These are phyloP conservation scores for Eumacrocentrus americanus DNA, from an alignment of 2,888 invertebrate genomes.

Conservation along the genomic window DNA sequence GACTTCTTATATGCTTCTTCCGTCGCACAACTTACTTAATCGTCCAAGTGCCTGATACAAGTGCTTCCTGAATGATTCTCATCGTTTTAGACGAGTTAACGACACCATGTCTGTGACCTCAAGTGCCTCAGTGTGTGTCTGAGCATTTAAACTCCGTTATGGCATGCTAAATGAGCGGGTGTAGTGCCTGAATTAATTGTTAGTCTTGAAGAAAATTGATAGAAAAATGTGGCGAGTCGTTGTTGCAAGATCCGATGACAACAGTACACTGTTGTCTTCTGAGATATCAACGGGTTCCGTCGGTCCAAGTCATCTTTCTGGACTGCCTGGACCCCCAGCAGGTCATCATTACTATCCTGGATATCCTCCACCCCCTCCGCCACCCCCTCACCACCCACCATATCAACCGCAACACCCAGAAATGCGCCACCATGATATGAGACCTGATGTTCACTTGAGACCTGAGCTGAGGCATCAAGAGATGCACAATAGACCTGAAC, in stretches of 20 bases:
- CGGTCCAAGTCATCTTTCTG: conserved; percentile 44
- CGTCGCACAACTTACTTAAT: neutral
- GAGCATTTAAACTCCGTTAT: too few species aligned
- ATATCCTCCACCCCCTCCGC: conserved; percentile 43
- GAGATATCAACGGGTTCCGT: conserved; percentile 50
- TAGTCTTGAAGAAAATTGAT: neutral
- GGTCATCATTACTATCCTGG: conserved; percentile 49
- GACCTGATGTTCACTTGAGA: conserved; percentile 35
- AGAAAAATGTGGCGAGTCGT: conserved; percentile 57
- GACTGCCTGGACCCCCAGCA: conserved; percentile 41
- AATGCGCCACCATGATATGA: conserved; percentile 52
- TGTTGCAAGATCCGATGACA: conserved; percentile 58
- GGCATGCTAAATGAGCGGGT: too few species aligned
- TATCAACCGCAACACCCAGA: conserved; percentile 49
- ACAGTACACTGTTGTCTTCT: conserved; percentile 56
- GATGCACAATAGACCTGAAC: conserved; percentile 43
- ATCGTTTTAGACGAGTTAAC: too few species aligned
- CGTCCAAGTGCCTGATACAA: conserved; percentile 1
- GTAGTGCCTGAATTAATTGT: neutral
- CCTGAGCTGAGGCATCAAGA: conserved; percentile 45
- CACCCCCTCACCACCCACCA: conserved; percentile 44
- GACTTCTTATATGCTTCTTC: neutral
- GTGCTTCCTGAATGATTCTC: conserved; percentile 1
- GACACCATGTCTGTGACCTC: too few species aligned
- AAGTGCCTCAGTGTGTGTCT: too few species aligned